Conservation (phyloP, 2,797 vertebrate genomes). For the Neosalanx taihuensis region DNA sequence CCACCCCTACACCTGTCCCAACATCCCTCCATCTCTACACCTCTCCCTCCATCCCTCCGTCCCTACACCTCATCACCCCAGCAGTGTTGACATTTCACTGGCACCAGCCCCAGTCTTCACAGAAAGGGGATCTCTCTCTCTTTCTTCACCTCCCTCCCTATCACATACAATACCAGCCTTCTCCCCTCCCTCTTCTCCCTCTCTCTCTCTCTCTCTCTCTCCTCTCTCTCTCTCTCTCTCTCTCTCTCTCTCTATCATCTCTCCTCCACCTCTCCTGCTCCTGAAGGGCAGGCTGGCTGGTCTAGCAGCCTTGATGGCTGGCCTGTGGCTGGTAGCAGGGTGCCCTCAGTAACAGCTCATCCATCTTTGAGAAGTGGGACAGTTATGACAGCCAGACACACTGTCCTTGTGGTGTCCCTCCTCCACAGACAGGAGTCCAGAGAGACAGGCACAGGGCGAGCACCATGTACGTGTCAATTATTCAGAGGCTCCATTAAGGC, state of each 20-base stretch:
- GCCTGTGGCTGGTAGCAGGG: neutral
- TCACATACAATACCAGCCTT: too few species aligned
- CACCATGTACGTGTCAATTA: neutral
- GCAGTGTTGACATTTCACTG: neutral
- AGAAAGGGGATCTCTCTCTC: slow-evolving; percentile 8
- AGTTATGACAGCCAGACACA: slow-evolving; percentile 47
- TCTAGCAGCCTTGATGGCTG: neutral
- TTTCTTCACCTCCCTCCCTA: neutral
- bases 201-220: too few species aligned
- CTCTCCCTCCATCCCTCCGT: neutral
- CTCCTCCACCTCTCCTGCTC: too few species aligned
- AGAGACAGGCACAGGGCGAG: neutral
- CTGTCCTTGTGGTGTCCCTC: neutral
- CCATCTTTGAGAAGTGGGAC: slow-evolving; percentile 41
- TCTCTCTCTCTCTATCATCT: too few species aligned
- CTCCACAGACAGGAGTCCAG: neutral
- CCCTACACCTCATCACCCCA: neutral
- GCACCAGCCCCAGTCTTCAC: neutral
- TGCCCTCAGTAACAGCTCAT: slow-evolving; percentile 28
- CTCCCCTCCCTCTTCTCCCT: neutral
- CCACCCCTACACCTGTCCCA: neutral
- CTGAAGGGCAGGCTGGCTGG: too few species aligned
- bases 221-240: neutral
- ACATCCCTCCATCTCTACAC: neutral
- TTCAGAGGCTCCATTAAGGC: neutral